Conservation (phyloP, 2,113 vertebrate species). For the Uria aalge region DNA sequence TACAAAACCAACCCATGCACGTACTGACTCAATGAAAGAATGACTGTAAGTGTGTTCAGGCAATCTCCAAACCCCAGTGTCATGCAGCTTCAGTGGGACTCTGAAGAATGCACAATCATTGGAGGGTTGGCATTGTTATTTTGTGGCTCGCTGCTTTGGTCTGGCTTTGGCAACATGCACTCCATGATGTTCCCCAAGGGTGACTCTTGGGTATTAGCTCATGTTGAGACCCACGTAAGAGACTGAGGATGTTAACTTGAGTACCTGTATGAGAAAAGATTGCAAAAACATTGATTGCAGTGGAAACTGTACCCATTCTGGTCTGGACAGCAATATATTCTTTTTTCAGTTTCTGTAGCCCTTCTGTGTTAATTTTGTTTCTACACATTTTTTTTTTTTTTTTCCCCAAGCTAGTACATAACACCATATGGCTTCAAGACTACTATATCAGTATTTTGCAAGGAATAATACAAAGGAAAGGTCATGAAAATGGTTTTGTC, state of each 20-base stretch:
- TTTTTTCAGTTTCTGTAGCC: not conserved
- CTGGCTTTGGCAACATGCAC: rapidly evolving
- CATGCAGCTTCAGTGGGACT: not conserved
- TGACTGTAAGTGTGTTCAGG: not conserved
- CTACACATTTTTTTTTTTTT: not conserved
- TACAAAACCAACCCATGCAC: not conserved
- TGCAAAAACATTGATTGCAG: not conserved
- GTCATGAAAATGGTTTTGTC: not conserved
- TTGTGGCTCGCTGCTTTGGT: not conserved
- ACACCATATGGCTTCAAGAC: not conserved
- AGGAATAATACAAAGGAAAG: not conserved
- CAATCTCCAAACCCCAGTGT: not conserved
- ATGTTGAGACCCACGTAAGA: not conserved
- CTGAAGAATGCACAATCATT: not conserved
- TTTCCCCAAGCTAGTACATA: not conserved
- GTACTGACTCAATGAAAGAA: not conserved
- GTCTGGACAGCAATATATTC: not conserved
- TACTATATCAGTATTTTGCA: not conserved
- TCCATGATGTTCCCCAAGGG: not conserved
- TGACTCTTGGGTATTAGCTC: not conserved
- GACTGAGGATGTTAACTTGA: not conserved
- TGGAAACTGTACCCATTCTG: not conserved
- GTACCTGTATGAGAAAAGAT: not conserved
- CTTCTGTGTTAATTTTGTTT: not conserved
- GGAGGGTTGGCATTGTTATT: rapidly evolving